Percentiles rank a stretch among this genome's conserved stretches.
These are phyloP conservation scores for Trachelus iudaicus DNA, from an alignment of 2,888 invertebrate genomes.

Conservation along the genomic window DNA sequence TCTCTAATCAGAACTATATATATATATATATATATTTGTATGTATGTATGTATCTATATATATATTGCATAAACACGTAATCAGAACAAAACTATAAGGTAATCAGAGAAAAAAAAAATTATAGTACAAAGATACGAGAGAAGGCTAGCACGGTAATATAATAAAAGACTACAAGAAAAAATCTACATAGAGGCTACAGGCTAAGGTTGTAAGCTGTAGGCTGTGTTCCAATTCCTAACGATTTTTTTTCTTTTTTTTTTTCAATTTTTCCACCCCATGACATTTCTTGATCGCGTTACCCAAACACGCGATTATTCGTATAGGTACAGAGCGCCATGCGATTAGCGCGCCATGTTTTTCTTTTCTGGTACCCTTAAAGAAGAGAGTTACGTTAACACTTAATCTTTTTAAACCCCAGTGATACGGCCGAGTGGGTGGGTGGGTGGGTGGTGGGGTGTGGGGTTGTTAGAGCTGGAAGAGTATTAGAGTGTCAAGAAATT, in stretches of 20 bases:
- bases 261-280: background rate
- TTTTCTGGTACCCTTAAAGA: background rate
- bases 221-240: conserved; percentile 41
- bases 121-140: conserved; percentile 34
- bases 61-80: background rate
- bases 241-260: background rate
- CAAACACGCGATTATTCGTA: background rate
- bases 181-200: conserved; percentile 65
- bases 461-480: background rate
- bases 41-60: background rate
- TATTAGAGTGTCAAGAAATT: background rate
- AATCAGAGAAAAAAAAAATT: conserved; percentile 8
- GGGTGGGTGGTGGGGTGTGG: background rate
- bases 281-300: background rate
- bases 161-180: conserved; percentile 40
- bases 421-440: conserved; percentile 5
- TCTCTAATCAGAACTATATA: conserved; percentile 24
- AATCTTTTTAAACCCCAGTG: background rate
- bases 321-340: background rate
- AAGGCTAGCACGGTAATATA: conserved; percentile 30
- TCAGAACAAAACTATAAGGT: background rate
- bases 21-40: background rate
- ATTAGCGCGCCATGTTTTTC: background rate
- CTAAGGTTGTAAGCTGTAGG: conserved; percentile 65
- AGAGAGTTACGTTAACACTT: background rate